A percentile compares a stretch with the other conserved stretches of the same genome.
Conservation (phyloP, 2,888 invertebrate species). For the Gastrophysa polygoni region DNA sequence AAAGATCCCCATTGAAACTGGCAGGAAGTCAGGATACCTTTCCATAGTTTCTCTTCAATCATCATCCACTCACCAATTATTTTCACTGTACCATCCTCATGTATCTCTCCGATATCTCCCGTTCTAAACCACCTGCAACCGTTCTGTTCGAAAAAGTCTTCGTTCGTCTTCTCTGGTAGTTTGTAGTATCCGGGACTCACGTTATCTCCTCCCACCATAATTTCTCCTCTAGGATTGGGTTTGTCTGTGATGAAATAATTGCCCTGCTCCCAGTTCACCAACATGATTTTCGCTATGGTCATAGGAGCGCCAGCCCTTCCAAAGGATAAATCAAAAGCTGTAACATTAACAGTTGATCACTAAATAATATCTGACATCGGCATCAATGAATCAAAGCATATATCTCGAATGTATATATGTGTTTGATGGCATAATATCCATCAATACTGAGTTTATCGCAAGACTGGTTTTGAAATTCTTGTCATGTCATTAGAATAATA, state of each 20-base stretch:
- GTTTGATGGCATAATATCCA: too few relatives aligned
- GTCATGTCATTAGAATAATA: too few relatives aligned
- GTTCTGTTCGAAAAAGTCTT: conserved; percentile 83
- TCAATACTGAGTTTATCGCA: too few relatives aligned
- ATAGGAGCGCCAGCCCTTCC: conserved; percentile 91
- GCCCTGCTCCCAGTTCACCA: conserved; percentile 94
- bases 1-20: too few relatives aligned
- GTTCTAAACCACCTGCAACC: conserved; percentile 91
- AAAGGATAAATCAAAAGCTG: conserved; percentile 60
- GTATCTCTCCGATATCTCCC: conserved; percentile 95
- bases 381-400: too few relatives aligned
- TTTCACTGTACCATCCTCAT: conserved; percentile 89
- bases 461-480: too few relatives aligned
- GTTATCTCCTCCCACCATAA: conserved; percentile 79
- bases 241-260: conserved; percentile 85
- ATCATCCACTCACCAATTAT: conserved; percentile 90
- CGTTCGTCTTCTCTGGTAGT: conserved; percentile 81
- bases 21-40: too few relatives aligned
- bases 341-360: conserved; percentile 19
- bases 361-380: too few relatives aligned
- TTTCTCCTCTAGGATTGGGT: conserved; percentile 81
- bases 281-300: conserved; percentile 79
- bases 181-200: conserved; percentile 96
- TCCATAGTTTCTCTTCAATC: too few relatives aligned
- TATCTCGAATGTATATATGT: too few relatives aligned